Evolutionary conservation across 2,797 vertebrate species (phyloP).

Genomic region (Enteromius treurensis): DNA sequence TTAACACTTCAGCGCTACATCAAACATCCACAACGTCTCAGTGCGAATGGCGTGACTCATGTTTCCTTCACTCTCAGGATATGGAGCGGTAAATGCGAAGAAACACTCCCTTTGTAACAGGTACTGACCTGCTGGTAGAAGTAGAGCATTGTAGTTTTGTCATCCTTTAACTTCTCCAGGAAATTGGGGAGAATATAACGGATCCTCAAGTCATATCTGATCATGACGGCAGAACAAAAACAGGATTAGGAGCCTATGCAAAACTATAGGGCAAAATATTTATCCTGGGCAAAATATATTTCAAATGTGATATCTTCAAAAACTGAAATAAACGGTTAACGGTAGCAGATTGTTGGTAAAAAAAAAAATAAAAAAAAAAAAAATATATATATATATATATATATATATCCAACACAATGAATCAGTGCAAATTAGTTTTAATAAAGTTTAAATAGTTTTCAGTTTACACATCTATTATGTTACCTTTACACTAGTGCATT

Average conservation of each 20-base stretch:
- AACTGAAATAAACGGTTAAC: not conserved
- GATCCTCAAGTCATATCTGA: slow-evolving; percentile 92
- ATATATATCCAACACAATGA: too few relatives aligned
- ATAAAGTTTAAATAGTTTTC: too few relatives aligned
- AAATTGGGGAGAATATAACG: slow-evolving; percentile 89
- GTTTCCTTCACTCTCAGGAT: not conserved
- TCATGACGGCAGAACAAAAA: slow-evolving; percentile 35
- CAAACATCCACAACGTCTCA: not conserved
- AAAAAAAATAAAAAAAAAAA: too few relatives aligned
- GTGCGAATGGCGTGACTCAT: not conserved
- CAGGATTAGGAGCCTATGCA: not conserved
- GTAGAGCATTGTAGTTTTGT: slow-evolving; percentile 91
- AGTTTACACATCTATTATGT: too few relatives aligned
- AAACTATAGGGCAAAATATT: not conserved
- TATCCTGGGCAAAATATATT: not conserved
- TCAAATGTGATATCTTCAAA: not conserved
- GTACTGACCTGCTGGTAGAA: slow-evolving; percentile 92
- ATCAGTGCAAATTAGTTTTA: too few relatives aligned
- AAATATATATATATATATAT: too few relatives aligned
- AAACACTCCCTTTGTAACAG: not conserved
- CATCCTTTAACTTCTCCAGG: slow-evolving; percentile 84
- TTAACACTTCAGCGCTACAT: not conserved
- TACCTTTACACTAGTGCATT: too few relatives aligned
- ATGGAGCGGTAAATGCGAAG: not conserved
- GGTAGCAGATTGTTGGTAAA: not conserved